These are phyloP conservation scores for Oreohelix idahoensis DNA, from an alignment of 1,140 invertebrate species.

Conservation along the genomic window DNA sequence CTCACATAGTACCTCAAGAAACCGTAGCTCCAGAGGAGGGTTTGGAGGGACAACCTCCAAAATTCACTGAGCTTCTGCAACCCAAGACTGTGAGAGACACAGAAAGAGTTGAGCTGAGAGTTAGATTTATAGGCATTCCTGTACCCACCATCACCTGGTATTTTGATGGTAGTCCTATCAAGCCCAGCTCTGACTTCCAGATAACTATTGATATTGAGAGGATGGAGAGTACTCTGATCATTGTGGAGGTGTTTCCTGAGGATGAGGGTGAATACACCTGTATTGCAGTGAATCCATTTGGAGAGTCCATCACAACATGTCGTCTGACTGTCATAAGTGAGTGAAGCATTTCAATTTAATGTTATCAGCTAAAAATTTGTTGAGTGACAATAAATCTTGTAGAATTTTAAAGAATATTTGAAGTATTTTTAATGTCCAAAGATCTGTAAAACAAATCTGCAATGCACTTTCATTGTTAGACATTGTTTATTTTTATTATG, in stretches of 20 bases:
- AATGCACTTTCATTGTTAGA: too few relatives aligned
- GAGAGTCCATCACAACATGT: conserved; percentile 79
- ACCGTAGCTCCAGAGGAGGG: conserved; percentile 38
- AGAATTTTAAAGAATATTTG: too few relatives aligned
- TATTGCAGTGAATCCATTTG: conserved; percentile 89
- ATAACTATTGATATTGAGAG: conserved; percentile 63
- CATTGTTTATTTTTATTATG: too few relatives aligned
- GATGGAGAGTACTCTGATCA: conserved; percentile 65
- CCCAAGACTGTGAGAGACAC: conserved; percentile 65
- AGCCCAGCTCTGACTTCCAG: conserved; percentile 66
- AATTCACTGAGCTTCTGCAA: conserved; percentile 66
- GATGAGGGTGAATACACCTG: conserved; percentile 95
- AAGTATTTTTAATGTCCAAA: too few relatives aligned
- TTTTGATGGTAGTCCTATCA: conserved; percentile 66
- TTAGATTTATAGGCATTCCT: conserved; percentile 63
- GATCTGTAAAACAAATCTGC: too few relatives aligned
- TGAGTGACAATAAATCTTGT: too few relatives aligned
- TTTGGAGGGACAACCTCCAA: conserved; percentile 52
- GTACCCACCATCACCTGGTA: conserved; percentile 71
- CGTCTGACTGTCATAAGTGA: conserved; percentile 65
- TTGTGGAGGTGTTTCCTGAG: conserved; percentile 72
- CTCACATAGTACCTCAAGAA: conserved; percentile 34
- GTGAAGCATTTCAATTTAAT: conserved; percentile 33
- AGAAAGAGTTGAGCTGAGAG: conserved; percentile 62
- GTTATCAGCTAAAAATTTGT: neutral